Evolutionary conservation across 1,140 invertebrate genomes (phyloP).

Genomic region (Neodiprion lecontei): DNA sequence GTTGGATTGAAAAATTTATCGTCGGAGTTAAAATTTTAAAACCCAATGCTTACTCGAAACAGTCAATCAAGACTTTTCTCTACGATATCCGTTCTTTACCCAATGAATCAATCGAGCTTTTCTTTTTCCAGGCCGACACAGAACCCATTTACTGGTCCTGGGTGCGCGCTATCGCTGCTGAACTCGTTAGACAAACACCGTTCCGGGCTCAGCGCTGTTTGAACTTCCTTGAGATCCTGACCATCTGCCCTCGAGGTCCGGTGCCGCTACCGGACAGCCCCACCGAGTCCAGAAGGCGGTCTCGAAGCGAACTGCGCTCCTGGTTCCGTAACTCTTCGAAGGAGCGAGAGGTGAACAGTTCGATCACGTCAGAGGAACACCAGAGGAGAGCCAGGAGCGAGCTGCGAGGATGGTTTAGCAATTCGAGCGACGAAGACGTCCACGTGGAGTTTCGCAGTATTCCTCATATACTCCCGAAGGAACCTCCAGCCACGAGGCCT

Average conservation of each 20-base stretch:
- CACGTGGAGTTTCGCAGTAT: constrained; percentile 46
- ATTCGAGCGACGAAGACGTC: constrained; percentile 58
- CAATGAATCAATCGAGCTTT: constrained; percentile 16
- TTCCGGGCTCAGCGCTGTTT: constrained; percentile 61
- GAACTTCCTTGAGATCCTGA: constrained; percentile 59
- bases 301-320: constrained; percentile 53
- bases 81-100: background rate
- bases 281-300: constrained; percentile 49
- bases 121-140: constrained; percentile 61
- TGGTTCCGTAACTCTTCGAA: constrained; percentile 46
- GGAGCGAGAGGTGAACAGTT: constrained; percentile 31
- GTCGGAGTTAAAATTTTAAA: too few relatives aligned
- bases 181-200: constrained; percentile 69
- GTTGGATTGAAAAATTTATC: too few relatives aligned
- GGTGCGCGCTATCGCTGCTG: constrained; percentile 68
- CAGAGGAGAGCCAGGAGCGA: constrained; percentile 50
- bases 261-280: constrained; percentile 51
- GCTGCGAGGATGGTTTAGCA: constrained; percentile 55
- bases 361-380: constrained; percentile 39
- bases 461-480: constrained; percentile 36
- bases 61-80: too few relatives aligned
- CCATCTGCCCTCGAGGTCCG: constrained; percentile 50
- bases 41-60: too few relatives aligned
- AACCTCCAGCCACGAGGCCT: constrained; percentile 34
- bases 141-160: constrained; percentile 68